Evolutionary conservation across 2,797 vertebrate species (phyloP), one percentile per base, ranked within the genome.

Genomic region (Coregonus sp.): DNA sequence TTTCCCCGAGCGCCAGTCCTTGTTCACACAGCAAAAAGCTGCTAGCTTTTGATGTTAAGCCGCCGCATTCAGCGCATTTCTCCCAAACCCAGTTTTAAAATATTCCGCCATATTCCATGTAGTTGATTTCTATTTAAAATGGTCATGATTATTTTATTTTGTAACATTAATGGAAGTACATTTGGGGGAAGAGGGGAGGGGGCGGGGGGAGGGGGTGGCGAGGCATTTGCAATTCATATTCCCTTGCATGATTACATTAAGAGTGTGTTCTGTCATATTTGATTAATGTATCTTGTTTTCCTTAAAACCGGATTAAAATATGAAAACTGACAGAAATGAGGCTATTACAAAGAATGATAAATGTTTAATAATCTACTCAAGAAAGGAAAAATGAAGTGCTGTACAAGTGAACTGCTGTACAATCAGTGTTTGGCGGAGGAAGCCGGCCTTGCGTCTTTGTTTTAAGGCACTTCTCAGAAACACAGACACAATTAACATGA

Each of bases 181-280:
- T 95, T 95, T 94, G 93, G 89, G 84, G 80, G 87, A 29, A 66
- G 61, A 47, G 73, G 80, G 68, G 78, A 69, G 74, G 72, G 73
- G 89, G 86, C 84, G 80, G 68, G 78, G 72, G 75, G 73, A 72
- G 89, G 86, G 85, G 89, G 75, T 82, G 87, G 89, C 69, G 77
- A 87, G 79, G 85, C 94, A 97, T 98, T 98, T 98, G 96, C 96
- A 97, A 98, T 97, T 98, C 97, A 96, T 97, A 97, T 96, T 96
- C 94, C 95, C 93, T 89, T 92, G 94, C 89, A 92, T 96, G 96
- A 97, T 96, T 96, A 97, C 97, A 97, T 98, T 98, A 99, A 96
- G 95, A 95, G 96, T 93, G 93, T 95, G 96, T 96, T 96, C 95
- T 97, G 97, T 98, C 97, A 96, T 95, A 94, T 94, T 93, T 97